A percentile compares a stretch with the other conserved stretches of the same genome.
phyloP scores from a whole-genome alignment of 2,888 invertebrate genomes.

The Tortrix viridana region DNA sequence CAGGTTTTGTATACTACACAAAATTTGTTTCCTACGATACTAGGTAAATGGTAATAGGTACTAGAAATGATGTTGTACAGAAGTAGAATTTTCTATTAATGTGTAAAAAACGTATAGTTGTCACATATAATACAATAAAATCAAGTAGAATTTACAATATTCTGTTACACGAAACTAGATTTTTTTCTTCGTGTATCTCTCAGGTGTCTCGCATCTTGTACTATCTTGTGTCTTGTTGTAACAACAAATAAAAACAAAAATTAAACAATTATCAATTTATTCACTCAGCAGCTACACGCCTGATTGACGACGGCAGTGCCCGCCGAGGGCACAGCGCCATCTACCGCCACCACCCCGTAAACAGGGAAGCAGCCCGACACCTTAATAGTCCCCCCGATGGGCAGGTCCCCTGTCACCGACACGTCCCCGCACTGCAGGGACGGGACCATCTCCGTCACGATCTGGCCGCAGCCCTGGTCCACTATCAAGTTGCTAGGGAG shows the following conservation, averaged over 20 bases:
- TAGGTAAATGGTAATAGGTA: too few relatives aligned
- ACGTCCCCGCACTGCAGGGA: conserved; percentile 33
- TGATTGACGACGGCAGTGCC: conserved; percentile 28
- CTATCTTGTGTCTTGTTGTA: too few relatives aligned
- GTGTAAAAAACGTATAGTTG: too few relatives aligned
- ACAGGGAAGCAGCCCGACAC: conserved; percentile 37
- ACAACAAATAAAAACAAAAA: conserved; percentile 1
- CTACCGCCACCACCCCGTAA: conserved; percentile 29
- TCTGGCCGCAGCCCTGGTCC: conserved; percentile 16
- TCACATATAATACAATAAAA: too few relatives aligned
- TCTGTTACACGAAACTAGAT: too few relatives aligned
- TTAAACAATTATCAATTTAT: conserved; percentile 19
- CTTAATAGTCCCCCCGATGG: conserved; percentile 34
- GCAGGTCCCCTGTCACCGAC: conserved; percentile 35
- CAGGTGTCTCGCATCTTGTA: too few relatives aligned
- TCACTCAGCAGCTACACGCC: conserved; percentile 10
- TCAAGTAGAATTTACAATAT: too few relatives aligned
- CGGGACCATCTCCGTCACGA: conserved; percentile 18
- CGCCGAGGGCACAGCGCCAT: conserved; percentile 30
- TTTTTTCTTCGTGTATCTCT: too few relatives aligned
- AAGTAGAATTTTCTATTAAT: too few relatives aligned
- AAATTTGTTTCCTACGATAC: too few relatives aligned
- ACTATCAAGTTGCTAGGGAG: not conserved
- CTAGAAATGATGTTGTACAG: too few relatives aligned
- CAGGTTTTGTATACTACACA: too few relatives aligned